Evolutionary conservation across 2,113 vertebrate species (phyloP), one percentile per base, ranked within the genome.

Genomic region (Mastomys coucha): DNA sequence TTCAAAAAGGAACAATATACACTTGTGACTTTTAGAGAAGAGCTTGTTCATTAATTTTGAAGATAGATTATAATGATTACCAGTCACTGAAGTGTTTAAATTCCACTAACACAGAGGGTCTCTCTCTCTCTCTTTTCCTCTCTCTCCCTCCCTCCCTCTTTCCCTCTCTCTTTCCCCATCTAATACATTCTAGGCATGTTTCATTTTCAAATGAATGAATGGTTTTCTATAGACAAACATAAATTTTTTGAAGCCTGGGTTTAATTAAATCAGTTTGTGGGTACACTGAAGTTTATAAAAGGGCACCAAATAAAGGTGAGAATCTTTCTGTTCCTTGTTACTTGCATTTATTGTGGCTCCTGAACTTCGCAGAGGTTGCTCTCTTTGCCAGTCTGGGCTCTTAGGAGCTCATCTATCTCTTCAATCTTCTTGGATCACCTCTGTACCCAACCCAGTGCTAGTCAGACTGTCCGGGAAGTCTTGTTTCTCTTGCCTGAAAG

Each of bases 191-290:
- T 94, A 20, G 60, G 24, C 31, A 26, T 73, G 65, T 76, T 95
- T 89, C 91, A 78, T 85, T 94, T 95, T 95, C 65, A 81, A 88
- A 76, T 87, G 91, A 58, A 91, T 87, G 91, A 65, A 91, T 87
- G 76, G 65, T 76, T 95, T n/a, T 88, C 89, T 56, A 72, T 0
- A 51, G 22, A 36, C 5, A 2, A 67, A 88, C 86, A 78, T 56
- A 1, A 7, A 42, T 92, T 33, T 2, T 96, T 94, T 93, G 17
- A 33, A 58, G 49, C 22, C 76, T 20, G 28, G 56, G 73, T 7
- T 95, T 93, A 87, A 63, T 36, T n/a, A 45, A 72, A 39, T 45
- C n/a, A 39, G 26, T 51, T 93, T 92, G 75, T 49, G 81, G 51
- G 20, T 76, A 65, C 63, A 4, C 1, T 70, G 78, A 7, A 3